These are phyloP conservation scores for Archips crataeganus DNA, from an alignment of 2,888 invertebrate species.

Conservation along the genomic window DNA sequence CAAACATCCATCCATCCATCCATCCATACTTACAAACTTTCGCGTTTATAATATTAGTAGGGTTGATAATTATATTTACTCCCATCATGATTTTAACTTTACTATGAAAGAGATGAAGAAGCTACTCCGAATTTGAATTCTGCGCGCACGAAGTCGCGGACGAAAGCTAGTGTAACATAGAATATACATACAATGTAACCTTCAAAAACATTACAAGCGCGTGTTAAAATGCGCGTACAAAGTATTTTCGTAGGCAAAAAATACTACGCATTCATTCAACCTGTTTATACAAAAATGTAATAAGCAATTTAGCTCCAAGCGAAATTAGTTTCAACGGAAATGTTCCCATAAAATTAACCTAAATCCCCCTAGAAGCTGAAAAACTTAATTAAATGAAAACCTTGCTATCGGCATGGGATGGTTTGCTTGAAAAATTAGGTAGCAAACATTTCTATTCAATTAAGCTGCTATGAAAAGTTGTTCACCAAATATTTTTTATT, in stretches of 20 bases:
- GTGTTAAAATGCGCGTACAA: not conserved
- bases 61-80: too few relatives aligned
- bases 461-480: conserved; percentile 4
- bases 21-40: too few relatives aligned
- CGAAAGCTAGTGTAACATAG: too few relatives aligned
- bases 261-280: not conserved
- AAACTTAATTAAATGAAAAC: conserved; percentile 39
- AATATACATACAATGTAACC: too few relatives aligned
- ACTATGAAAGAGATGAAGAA: too few relatives aligned
- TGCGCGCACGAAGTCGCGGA: too few relatives aligned
- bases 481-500: conserved; percentile 1
- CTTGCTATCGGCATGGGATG: conserved; percentile 13
- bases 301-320: conserved; percentile 36
- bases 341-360: conserved; percentile 38
- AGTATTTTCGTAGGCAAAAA: not conserved
- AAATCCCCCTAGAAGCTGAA: conserved; percentile 20
- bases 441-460: conserved; percentile 28
- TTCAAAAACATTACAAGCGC: not conserved
- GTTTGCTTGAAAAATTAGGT: conserved; percentile 17
- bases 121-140: too few relatives aligned
- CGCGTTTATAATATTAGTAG: too few relatives aligned
- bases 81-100: too few relatives aligned
- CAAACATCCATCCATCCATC: too few relatives aligned
- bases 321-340: conserved; percentile 35
- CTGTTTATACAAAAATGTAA: conserved; percentile 22